Evolutionary conservation across 1,140 invertebrate genomes (phyloP), one percentile per base, ranked within the genome.

Genomic region (Platyscapa corneri): DNA sequence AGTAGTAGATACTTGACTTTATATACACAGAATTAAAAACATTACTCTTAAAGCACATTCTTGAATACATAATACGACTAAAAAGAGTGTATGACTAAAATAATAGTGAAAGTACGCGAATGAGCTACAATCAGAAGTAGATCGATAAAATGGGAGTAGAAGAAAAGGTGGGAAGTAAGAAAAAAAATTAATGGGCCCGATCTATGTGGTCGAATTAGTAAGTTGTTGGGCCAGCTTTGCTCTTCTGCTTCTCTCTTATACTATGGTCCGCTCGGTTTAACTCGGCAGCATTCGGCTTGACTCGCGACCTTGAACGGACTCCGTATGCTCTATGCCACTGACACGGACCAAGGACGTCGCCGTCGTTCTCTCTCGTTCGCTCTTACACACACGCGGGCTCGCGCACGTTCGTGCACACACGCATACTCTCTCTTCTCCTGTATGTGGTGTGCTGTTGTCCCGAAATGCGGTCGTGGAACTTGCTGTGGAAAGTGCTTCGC

Each of bases 251-350:
- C n/a, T 30, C n/a, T 37, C 53, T 56, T 78, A 20, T 53, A n/a
- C 0, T 53, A 34, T 20, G 23, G 70, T 42, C 6, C 37, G 87
- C 86, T 86, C 85, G 89, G 60, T 65, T 72, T 1, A n/a, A 65
- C 85, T 89, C 89, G 88, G 77, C 39, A 60, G 60, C 74, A 72
- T 89, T 93, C 92, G 90, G 89, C 86, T 88, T 78, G 81, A 56
- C 89, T 89, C 89, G 90, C 92, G 92, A 93, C 93, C 92, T 93
- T 93, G 93, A 93, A 93, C 91, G 89, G 88, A 90, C 92, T 92
- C 92, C 93, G 91, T 92, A 92, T 93, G 90, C 90, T 93, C 91
- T 93, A 93, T 93, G 93, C 93, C 93, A 93, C 93, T 93, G 93
- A 93, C 93, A 93, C 92, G 93, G 91, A 93, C 92, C 93, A 93